Evolutionary conservation across 2,888 invertebrate genomes (phyloP).

Genomic region (Syrista parreyssii): DNA sequence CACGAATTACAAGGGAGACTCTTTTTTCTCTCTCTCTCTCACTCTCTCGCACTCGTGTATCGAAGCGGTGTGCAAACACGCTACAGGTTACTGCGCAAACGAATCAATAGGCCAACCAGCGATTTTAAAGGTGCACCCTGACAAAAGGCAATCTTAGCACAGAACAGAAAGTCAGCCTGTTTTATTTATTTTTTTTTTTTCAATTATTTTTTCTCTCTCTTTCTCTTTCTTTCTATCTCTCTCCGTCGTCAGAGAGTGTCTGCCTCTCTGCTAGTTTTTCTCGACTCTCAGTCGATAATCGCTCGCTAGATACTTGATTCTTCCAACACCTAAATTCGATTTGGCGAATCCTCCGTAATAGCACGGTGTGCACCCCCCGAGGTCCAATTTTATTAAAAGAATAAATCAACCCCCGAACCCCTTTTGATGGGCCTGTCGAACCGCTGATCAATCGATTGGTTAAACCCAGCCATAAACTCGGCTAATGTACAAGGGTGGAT

Average conservation of each 20-base stretch:
- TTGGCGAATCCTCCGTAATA: neutral
- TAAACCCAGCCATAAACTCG: neutral
- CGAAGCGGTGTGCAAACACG: neutral
- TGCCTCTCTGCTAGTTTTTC: too few species aligned
- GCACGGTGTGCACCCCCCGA: neutral
- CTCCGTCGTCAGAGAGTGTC: neutral
- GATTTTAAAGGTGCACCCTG: neutral
- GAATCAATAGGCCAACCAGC: neutral
- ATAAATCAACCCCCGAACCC: neutral
- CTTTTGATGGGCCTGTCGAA: neutral
- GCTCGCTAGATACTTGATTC: neutral
- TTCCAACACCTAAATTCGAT: neutral
- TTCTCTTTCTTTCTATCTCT: neutral
- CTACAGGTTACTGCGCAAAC: slow-evolving; percentile 1
- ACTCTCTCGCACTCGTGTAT: neutral
- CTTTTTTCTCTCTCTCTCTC: neutral
- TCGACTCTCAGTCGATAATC: neutral
- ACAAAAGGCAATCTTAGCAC: neutral
- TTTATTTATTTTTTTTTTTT: neutral
- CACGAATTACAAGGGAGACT: neutral
- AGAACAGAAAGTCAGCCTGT: neutral
- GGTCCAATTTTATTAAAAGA: neutral
- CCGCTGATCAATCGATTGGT: neutral
- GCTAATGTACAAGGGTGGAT: neutral
- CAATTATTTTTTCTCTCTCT: neutral